Conservation (phyloP, 2,888 invertebrate species). For the Campoletis raptor region DNA sequence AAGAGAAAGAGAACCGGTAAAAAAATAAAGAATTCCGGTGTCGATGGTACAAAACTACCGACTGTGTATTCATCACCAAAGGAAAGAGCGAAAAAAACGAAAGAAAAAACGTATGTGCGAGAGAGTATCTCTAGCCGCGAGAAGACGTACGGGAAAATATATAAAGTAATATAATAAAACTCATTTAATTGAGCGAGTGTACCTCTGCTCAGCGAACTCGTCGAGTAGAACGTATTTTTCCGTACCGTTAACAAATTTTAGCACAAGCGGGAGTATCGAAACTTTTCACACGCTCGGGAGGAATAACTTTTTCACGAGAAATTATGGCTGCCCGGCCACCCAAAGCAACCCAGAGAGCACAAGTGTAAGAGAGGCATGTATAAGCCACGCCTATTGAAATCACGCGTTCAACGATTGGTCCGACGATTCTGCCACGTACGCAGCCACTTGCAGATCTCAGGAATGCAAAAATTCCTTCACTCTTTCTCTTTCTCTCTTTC, state of each 20-base stretch:
- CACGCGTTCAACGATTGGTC: slow-evolving; percentile 77
- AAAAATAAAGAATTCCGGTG: slow-evolving; percentile 1
- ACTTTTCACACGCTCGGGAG: slow-evolving; percentile 34
- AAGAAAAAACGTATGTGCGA: slow-evolving; percentile 51
- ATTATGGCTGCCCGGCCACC: slow-evolving; percentile 80
- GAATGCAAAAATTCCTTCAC: slow-evolving; percentile 57
- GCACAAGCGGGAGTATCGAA: slow-evolving; percentile 31
- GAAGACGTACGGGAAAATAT: slow-evolving; percentile 4
- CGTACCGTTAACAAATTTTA: slow-evolving; percentile 33
- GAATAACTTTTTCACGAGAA: slow-evolving; percentile 72
- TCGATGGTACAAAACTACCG: slow-evolving; percentile 14
- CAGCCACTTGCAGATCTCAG: slow-evolving; percentile 74
- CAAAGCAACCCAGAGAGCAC: slow-evolving; percentile 66
- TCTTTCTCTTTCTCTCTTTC: slow-evolving; percentile 13
- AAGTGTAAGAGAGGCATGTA: slow-evolving; percentile 62
- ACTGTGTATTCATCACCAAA: slow-evolving; percentile 8
- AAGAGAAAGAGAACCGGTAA: background rate
- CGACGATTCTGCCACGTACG: slow-evolving; percentile 81
- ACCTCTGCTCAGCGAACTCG: slow-evolving; percentile 30
- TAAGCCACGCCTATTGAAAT: slow-evolving; percentile 82
- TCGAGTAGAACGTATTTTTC: slow-evolving; percentile 25
- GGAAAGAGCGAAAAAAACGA: background rate
- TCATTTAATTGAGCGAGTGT: slow-evolving; percentile 21
- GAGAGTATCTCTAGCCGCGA: slow-evolving; percentile 20
- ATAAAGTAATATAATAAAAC: slow-evolving; percentile 17